Evolutionary conservation across 2,888 invertebrate genomes (phyloP), one percentile per base, ranked within the genome.

Genomic region (Tinea pellionella): DNA sequence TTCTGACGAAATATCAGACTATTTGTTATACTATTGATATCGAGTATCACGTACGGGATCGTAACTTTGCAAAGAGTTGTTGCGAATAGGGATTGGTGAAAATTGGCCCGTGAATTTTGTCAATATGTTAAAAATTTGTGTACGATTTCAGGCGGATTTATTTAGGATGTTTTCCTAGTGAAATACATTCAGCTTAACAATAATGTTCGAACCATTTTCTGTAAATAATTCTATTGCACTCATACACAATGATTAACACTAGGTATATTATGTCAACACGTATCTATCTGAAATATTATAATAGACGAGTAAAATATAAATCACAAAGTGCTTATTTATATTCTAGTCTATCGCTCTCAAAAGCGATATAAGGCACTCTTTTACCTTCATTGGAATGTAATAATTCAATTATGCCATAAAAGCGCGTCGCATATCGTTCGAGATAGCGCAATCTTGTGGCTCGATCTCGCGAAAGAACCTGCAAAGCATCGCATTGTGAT

Each of bases 1-100:
- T 86, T 80, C 85, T 84, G 85, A 84, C 84, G 84, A 83, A 86
- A 86, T 85, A 86, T 83, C 81, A 81, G 83, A 83, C 85, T 83
- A 85, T 86, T 86, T 85, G 85, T 87, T 87, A 85, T 85, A 86
- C 84, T 81, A 86, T 86, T 85, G 84, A 85, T 86, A 83, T 70
- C 77, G 73, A 77, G 75, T 13, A 58, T 83, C 83, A 83, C 86
- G 85, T 85, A 84, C 78, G 75, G 57, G 72, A 69, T 73, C 81
- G 78, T 82, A 84, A 83, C 80, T 85, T 85, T 83, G 82, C 80
- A 81, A 47, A 47, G 53, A 53, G 83, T 83, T 80, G 84, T 82
- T 84, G 80, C 81, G 75, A 77, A 77, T 77, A 77, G 77, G 80
- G 76, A 86, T 85, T 81, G 84, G 83, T 83, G 83, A 77, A 80